Percentiles rank a stretch among this genome's conserved stretches.
Evolutionary conservation across 2,888 invertebrate species (phyloP).

Genomic region (Nomada ruficornis): DNA sequence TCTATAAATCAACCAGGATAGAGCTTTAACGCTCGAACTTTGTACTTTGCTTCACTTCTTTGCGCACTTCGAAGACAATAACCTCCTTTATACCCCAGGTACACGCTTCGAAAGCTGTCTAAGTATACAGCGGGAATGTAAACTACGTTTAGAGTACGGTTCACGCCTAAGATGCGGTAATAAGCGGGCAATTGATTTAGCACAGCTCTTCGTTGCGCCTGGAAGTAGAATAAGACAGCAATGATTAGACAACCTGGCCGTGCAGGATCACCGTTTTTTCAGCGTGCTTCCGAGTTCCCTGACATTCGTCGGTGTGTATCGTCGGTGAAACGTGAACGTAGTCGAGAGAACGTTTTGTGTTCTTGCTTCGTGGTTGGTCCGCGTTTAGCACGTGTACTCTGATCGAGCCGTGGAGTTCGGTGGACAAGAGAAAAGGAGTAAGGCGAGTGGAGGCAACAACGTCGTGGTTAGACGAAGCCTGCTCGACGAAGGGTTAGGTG

Average conservation of each 20-base stretch:
- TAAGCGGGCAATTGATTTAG: background rate
- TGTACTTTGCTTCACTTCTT: too few species aligned
- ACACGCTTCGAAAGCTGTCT: too few species aligned
- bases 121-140: too few species aligned
- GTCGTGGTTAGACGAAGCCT: slow-evolving; percentile 46
- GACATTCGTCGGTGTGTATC: background rate
- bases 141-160: too few species aligned
- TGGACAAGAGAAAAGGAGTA: slow-evolving; percentile 42
- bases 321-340: slow-evolving; percentile 42
- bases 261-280: slow-evolving; percentile 16
- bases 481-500: slow-evolving; percentile 51
- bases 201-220: background rate
- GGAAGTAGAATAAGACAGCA: slow-evolving; percentile 19
- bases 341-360: slow-evolving; percentile 33
- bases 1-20: too few species aligned
- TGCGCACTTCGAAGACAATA: too few species aligned
- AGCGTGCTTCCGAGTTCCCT: slow-evolving; percentile 1
- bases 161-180: background rate
- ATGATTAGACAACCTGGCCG: slow-evolving; percentile 1
- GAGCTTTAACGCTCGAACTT: too few species aligned
- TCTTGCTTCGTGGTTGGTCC: slow-evolving; percentile 57
- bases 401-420: slow-evolving; percentile 33
- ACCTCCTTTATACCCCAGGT: too few species aligned
- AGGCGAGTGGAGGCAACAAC: slow-evolving; percentile 51
- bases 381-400: slow-evolving; percentile 64